Conservation (phyloP, 2,113 vertebrate genomes). For the Platanista minor region DNA sequence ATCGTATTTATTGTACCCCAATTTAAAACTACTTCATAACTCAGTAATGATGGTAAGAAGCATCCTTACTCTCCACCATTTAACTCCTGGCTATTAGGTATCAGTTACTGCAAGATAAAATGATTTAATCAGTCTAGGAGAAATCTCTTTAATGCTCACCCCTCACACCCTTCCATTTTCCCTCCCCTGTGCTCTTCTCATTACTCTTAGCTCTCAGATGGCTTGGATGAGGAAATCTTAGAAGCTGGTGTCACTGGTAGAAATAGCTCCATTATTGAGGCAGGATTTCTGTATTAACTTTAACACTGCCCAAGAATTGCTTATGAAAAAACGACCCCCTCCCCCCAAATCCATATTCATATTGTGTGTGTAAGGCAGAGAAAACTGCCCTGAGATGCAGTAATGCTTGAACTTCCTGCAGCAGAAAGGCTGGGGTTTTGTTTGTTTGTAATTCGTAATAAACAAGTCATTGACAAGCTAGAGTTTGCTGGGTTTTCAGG, state of each 20-base stretch:
- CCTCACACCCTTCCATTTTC: not conserved
- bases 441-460: not conserved
- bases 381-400: not conserved
- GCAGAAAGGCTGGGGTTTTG: not conserved
- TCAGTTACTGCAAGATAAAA: slow-evolving; percentile 58
- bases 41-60: not conserved
- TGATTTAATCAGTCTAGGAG: slow-evolving; percentile 12
- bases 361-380: not conserved
- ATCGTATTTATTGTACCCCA: not conserved
- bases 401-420: not conserved
- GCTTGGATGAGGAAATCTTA: slow-evolving; percentile 14
- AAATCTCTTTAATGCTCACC: slow-evolving; percentile 34
- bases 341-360: not conserved
- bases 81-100: slow-evolving; percentile 25
- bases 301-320: not conserved
- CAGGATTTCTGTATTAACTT: slow-evolving; percentile 9
- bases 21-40: slow-evolving; percentile 35
- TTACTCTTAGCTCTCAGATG: slow-evolving; percentile 13
- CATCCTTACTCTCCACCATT: not conserved
- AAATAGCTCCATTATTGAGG: not conserved
- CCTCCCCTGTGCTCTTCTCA: not conserved
- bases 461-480: not conserved
- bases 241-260: not conserved
- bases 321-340: not conserved
- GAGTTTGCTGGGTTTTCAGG: not conserved